A percentile compares a stretch with the other conserved stretches of the same genome.
phyloP scores from a whole-genome alignment of 2,113 vertebrate genomes.

The Pampusana beccarii region DNA sequence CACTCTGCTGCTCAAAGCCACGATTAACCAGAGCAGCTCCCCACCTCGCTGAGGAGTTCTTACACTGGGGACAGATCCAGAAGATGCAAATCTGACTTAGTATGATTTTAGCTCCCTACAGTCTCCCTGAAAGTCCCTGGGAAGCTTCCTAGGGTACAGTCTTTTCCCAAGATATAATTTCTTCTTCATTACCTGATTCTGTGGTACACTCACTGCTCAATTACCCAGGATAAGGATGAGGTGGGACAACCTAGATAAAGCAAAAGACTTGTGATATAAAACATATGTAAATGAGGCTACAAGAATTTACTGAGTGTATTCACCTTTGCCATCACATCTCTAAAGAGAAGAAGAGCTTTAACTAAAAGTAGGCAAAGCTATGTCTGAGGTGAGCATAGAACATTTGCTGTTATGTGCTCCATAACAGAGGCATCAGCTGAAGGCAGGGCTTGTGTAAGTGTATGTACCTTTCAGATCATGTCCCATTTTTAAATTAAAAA shows the following conservation, averaged over 20 bases:
- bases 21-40: rapidly evolving
- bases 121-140: neutral
- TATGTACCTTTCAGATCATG: neutral
- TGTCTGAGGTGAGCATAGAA: neutral
- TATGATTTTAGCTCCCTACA: neutral
- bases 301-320: neutral
- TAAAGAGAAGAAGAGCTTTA: neutral
- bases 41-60: neutral
- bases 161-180: neutral
- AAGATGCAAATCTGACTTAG: neutral
- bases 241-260: neutral
- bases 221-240: neutral
- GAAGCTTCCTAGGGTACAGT: neutral
- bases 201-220: neutral
- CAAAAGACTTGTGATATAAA: neutral
- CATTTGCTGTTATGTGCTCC: neutral
- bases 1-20: neutral
- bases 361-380: neutral
- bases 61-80: neutral
- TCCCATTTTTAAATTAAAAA: neutral
- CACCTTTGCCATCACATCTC: neutral
- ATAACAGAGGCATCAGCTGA: neutral
- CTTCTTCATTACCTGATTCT: neutral
- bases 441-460: neutral
- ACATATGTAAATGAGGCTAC: neutral